Evolutionary conservation across 64 coral and sea anemone species (phyloP).

Genomic region (Stichodactyla helianthus): DNA sequence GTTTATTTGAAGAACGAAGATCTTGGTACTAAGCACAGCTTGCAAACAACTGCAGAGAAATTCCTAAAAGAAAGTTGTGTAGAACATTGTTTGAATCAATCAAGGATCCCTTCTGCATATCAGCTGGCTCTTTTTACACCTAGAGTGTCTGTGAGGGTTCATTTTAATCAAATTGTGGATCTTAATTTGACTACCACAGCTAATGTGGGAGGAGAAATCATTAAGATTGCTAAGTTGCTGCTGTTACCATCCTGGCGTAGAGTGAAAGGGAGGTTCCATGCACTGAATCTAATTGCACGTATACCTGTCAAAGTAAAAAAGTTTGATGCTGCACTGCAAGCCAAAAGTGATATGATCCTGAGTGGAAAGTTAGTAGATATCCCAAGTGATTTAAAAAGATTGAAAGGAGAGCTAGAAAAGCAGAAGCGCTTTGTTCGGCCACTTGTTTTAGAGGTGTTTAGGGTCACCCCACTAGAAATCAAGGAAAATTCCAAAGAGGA

Average conservation of each 20-base stretch:
- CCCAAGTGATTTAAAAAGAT: constrained; percentile 64
- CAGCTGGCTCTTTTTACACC: constrained; percentile 74
- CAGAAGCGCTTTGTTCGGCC: constrained; percentile 80
- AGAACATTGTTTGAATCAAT: constrained; percentile 74
- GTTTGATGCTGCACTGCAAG: constrained; percentile 51
- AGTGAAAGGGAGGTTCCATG: constrained; percentile 84
- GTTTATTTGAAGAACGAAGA: constrained; percentile 86
- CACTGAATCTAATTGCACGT: constrained; percentile 69
- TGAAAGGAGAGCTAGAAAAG: constrained; percentile 74
- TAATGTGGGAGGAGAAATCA: constrained; percentile 53
- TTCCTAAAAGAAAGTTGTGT: constrained; percentile 82
- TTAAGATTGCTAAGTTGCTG: constrained; percentile 62
- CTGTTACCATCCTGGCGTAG: constrained; percentile 76
- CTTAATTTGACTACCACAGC: constrained; percentile 71
- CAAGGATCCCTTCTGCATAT: constrained; percentile 72
- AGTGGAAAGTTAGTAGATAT: constrained; percentile 75
- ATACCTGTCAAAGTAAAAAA: constrained; percentile 87
- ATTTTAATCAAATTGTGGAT: constrained; percentile 66
- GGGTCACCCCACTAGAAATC: constrained; percentile 18
- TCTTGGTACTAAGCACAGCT: constrained; percentile 80
- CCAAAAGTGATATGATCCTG: constrained; percentile 75
- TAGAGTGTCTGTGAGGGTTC: constrained; percentile 71
- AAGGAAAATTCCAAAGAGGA: background rate
- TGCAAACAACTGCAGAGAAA: constrained; percentile 66
- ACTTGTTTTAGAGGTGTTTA: constrained; percentile 74